These are phyloP conservation scores for Sinella curviseta DNA, from an alignment of 1,140 invertebrate species.

Conservation along the genomic window DNA sequence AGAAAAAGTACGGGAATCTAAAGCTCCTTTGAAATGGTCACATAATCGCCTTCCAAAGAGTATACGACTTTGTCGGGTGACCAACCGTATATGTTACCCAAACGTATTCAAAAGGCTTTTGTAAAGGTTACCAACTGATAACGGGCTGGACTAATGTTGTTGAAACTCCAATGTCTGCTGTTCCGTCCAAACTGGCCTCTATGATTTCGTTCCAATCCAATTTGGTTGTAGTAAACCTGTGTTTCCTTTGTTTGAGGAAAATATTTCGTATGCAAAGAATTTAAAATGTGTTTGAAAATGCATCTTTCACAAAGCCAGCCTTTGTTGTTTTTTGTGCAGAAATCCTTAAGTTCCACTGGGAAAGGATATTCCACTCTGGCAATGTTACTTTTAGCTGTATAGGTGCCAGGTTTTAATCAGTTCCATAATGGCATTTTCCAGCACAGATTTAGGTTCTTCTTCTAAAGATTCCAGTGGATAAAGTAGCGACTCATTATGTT, in stretches of 20 bases:
- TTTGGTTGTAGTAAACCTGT: neutral
- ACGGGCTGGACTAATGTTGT: neutral
- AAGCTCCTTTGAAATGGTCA: neutral
- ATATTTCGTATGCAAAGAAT: neutral
- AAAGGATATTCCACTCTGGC: neutral
- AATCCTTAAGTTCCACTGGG: neutral
- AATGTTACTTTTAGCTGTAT: neutral
- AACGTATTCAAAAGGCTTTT: neutral
- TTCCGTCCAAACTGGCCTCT: neutral
- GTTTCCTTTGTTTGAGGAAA: neutral
- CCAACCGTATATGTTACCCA: neutral
- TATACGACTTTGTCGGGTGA: neutral
- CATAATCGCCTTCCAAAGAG: neutral
- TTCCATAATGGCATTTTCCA: too few relatives aligned
- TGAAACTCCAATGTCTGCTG: neutral
- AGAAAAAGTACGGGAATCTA: neutral
- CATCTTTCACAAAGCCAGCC: neutral
- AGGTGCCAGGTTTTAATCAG: too few relatives aligned
- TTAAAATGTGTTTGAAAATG: neutral
- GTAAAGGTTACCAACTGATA: neutral
- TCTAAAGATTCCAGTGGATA: too few relatives aligned
- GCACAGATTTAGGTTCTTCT: too few relatives aligned
- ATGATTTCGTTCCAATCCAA: constrained; percentile 3
- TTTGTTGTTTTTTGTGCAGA: too few relatives aligned
- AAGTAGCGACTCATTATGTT: too few relatives aligned